Evolutionary conservation across 2,888 invertebrate species (phyloP).

Genomic region (Chironomus riparius): DNA sequence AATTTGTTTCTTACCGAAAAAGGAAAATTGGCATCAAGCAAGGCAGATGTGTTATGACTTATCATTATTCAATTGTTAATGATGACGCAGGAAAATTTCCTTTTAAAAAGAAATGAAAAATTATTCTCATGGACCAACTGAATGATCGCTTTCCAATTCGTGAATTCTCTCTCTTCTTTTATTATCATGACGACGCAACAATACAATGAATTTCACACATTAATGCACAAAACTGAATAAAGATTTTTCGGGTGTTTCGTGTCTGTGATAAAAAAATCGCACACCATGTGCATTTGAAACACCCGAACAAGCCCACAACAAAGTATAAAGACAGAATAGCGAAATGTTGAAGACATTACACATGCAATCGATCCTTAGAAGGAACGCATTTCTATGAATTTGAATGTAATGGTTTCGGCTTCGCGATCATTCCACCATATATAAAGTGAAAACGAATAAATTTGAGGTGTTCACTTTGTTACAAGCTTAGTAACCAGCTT

Average conservation of each 20-base stretch:
- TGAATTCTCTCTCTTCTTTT: neutral
- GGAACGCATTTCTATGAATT: conserved; percentile 8
- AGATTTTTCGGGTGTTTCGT: conserved; percentile 2
- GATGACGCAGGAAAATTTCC: neutral
- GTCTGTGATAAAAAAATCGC: neutral
- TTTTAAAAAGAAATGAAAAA: neutral
- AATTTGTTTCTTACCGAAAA: conserved; percentile 16
- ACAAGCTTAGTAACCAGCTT: conserved; percentile 26
- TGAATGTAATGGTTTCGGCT: conserved; percentile 8
- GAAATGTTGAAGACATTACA: neutral
- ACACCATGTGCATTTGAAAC: conserved; percentile 9
- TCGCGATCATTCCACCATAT: neutral
- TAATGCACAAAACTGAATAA: neutral
- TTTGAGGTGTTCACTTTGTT: conserved; percentile 27
- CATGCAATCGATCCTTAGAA: conserved; percentile 24
- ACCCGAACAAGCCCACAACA: conserved; percentile 10
- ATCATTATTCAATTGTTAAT: neutral
- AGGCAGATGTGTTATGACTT: neutral
- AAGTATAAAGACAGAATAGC: neutral
- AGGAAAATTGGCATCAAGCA: conserved; percentile 9
- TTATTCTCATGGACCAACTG: neutral
- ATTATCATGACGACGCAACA: neutral
- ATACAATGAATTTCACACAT: neutral
- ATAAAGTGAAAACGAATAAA: conserved; percentile 26
- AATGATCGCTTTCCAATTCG: neutral